Base-by-base conservation (phyloP, 2,797 vertebrate species). In the Euthynnus affinis region DNA sequence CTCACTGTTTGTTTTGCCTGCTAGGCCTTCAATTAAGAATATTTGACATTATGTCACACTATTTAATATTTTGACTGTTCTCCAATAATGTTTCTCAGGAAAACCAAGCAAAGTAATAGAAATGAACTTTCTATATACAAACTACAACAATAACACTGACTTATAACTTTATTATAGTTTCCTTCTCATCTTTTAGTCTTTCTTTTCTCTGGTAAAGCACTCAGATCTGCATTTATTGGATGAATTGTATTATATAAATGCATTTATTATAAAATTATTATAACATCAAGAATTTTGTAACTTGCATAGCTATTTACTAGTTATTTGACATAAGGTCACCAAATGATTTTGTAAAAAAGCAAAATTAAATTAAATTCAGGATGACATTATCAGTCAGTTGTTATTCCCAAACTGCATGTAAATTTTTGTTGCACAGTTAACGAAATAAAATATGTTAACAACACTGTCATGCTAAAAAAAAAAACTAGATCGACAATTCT, bases 1-100 rank as follows among this genome's bases (percentile, higher is more conserved):
- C 69, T 74, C 25, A 75, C 70, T 69, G n/a, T 78, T 58, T 32
- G 7, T 2, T 65, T 49, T 52, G 8, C 3, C 10, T 2, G 2
- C n/a, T 13, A 23, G 5, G 3, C 17, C 4, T 40, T 1, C 14
- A 46, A 52, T 29, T 0, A 25, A 64, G 37, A 4, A 34, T 37
- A 42, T 56, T 15, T 5, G 8, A 40, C 0, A 0, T 15, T 34
- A 3, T 34, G 3, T 71, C 7, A 17, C 0, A 1, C 0, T 3
- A 23, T 60, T 27, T 25, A 0, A 32, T 56, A 15, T 58, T 0
- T 42, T 15, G 49, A 49, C 9, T 17, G 2, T 53, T 22, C 9
- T 42, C 46, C 5, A 14, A 52, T 34, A n/a, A 44, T 20, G 37
- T 4, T 18, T 42, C 23, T 18, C 3, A 20, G 1, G 0, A 34